phyloP scores from a whole-genome alignment of 1,140 invertebrate species.

The Wiebesia pumilae region DNA sequence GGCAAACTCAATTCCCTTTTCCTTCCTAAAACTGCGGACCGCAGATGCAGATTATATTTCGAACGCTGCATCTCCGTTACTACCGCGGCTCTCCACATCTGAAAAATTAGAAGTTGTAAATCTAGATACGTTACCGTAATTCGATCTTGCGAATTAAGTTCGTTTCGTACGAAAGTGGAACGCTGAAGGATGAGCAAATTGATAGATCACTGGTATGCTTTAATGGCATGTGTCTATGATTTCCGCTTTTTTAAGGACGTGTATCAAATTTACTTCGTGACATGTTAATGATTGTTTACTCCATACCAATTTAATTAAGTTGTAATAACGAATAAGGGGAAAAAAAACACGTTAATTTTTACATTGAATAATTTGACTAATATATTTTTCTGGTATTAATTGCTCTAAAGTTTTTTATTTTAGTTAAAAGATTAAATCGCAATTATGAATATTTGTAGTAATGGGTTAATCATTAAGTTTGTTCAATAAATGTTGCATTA shows the following conservation, averaged over 20 bases:
- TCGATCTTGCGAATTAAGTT: not conserved
- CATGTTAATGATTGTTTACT: not conserved
- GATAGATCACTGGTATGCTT: not conserved
- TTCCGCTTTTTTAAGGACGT: not conserved
- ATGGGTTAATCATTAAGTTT: not conserved
- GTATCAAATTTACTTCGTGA: too few species aligned
- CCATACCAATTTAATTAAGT: not conserved
- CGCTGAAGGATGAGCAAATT: not conserved
- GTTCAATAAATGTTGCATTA: not conserved
- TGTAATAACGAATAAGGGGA: not conserved
- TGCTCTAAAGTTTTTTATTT: not conserved
- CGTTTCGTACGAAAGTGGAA: not conserved
- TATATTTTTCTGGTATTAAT: not conserved
- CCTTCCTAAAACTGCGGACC: not conserved
- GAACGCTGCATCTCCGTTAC: not conserved
- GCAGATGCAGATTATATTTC: constrained; percentile 32
- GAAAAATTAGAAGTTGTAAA: constrained; percentile 34
- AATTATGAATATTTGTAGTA: not conserved
- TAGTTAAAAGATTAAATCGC: not conserved
- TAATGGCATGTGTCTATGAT: not conserved
- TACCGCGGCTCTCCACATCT: not conserved
- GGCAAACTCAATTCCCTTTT: constrained; percentile 2
- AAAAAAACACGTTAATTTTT: not conserved
- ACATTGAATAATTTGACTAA: not conserved
- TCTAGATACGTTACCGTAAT: constrained; percentile 50